Evolutionary conservation across 2,797 vertebrate genomes (phyloP).

Genomic region (Capromys pilorides): DNA sequence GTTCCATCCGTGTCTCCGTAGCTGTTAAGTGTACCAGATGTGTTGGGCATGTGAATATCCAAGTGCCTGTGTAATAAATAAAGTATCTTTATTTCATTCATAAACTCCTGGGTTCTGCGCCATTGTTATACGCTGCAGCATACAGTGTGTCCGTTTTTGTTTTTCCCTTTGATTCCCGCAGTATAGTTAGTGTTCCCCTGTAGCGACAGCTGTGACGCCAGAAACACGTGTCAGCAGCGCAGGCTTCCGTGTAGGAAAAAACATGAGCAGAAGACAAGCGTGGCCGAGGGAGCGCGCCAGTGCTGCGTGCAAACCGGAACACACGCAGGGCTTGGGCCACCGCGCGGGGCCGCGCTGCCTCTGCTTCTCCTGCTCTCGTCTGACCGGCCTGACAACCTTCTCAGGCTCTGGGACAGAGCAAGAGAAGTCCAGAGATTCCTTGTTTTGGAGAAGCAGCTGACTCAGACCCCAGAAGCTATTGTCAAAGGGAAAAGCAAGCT

Average conservation of each 20-base stretch:
- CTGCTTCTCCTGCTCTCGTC: neutral
- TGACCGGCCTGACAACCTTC: neutral
- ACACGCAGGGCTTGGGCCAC: neutral
- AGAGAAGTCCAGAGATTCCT: neutral
- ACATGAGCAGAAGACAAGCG: constrained; percentile 17
- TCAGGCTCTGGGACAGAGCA: neutral
- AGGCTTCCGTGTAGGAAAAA: constrained; percentile 48
- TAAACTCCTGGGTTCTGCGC: constrained; percentile 82
- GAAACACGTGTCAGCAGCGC: neutral
- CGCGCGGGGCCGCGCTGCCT: neutral
- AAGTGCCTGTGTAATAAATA: constrained; percentile 84
- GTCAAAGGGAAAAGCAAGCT: constrained; percentile 31
- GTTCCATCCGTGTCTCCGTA: constrained; percentile 80
- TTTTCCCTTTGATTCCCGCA: constrained; percentile 63
- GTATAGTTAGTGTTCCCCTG: constrained; percentile 50
- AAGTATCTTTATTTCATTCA: constrained; percentile 84
- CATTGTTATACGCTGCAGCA: constrained; percentile 80
- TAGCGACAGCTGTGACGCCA: constrained; percentile 35
- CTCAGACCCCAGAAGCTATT: neutral
- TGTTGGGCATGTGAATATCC: constrained; percentile 83
- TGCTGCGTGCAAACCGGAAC: neutral
- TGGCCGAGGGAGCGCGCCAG: constrained; percentile 2
- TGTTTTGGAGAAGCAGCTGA: neutral
- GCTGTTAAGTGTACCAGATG: constrained; percentile 81
- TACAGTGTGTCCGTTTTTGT: constrained; percentile 79